phyloP scores from a whole-genome alignment of 1,140 invertebrate genomes.

The Lordiphosa stackelbergi region DNA sequence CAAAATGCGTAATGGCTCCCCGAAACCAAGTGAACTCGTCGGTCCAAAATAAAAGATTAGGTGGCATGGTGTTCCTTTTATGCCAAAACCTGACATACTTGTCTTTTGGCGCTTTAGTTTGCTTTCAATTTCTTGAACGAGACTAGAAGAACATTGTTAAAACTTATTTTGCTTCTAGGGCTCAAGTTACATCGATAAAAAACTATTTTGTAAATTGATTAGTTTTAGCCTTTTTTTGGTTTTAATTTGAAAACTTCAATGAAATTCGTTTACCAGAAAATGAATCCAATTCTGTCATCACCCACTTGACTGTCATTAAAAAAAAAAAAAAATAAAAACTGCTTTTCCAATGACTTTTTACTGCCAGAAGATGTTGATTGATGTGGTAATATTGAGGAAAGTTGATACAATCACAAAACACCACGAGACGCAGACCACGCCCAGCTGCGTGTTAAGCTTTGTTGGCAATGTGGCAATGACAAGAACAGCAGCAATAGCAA shows the following conservation, averaged over 20 bases:
- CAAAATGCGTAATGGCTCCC: too few relatives aligned
- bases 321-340: slow-evolving; percentile 6
- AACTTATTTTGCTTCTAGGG: too few relatives aligned
- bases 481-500: slow-evolving; percentile 3
- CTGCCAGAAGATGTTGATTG: slow-evolving; percentile 29
- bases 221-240: neutral
- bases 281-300: slow-evolving; percentile 33
- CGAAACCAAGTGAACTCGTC: too few relatives aligned
- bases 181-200: too few relatives aligned
- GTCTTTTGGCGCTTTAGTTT: too few relatives aligned
- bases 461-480: slow-evolving; percentile 2
- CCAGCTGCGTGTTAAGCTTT: slow-evolving; percentile 34
- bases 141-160: too few relatives aligned
- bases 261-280: too few relatives aligned
- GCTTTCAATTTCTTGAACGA: too few relatives aligned
- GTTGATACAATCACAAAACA: slow-evolving; percentile 18
- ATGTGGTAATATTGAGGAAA: slow-evolving; percentile 44
- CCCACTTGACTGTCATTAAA: slow-evolving; percentile 39
- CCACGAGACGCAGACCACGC: slow-evolving; percentile 17
- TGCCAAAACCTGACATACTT: too few relatives aligned
- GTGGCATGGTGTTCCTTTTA: too few relatives aligned
- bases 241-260: slow-evolving; percentile 3
- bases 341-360: slow-evolving; percentile 28
- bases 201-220: too few relatives aligned
- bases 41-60: too few relatives aligned